Base-by-base conservation (phyloP, 2,888 invertebrate species). In the Ypsolopha scabrella region DNA sequence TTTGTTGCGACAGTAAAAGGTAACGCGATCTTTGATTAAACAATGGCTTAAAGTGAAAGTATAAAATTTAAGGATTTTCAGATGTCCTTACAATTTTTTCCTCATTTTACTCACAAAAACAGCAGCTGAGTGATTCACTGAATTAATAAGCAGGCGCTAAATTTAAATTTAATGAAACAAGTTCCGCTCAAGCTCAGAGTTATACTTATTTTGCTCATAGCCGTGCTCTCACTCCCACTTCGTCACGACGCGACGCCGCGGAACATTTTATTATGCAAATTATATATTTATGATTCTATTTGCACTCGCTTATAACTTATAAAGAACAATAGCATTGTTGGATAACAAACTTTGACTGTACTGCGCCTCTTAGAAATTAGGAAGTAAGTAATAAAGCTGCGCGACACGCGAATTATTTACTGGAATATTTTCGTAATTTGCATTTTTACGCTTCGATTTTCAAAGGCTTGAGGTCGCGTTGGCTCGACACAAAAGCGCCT, bases 141-240 rank as follows among this genome's bases (percentile, higher is more conserved):
- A 79, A 78, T 80, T 79, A 79, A 76, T 78, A 78, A 80, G 74
- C 66, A 71, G 73, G 66, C 67, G 73, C 67, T 72, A 73, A 79
- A 79, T 79, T 80, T 74, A 76, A 78, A 78, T 78, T 80, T 78
- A 79, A 80, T 79, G 77, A 79, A 79, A 79, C 76, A 79, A 79
- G 77, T 80, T 75, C 63, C 57, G 60, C 67, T 58, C 63, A 51
- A 69, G 68, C 62, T 63, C 63, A 59, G 64, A 71, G 68, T 67
- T 70, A 65, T 67, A 68, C 58, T 63, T 67, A 65, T 71, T 67
- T 60, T 63, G 63, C 69, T 70, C 63, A 65, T 65, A 66, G 65
- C 65, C 62, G 66, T 61, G 63, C 66, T 62, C 59, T 56, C 62
- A 56, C 54, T 56, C 61, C 24, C 8, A 43, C 43, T 43, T 9